Conservation (phyloP, 2,888 invertebrate species). For the Caenorhabditis virilis region DNA sequence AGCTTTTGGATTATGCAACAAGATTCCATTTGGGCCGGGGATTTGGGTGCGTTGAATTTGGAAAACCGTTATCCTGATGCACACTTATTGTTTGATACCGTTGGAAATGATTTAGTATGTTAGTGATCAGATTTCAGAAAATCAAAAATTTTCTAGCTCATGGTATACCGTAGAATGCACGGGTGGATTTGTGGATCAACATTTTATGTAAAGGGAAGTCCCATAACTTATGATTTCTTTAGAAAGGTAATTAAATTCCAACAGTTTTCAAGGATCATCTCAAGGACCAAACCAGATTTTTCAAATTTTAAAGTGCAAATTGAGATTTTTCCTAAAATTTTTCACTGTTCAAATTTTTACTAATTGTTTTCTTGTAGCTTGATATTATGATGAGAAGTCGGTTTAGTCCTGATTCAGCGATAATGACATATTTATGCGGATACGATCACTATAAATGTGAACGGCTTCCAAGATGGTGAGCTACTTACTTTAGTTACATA, state of each 20-base stretch:
- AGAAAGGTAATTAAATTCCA: too few relatives aligned
- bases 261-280: too few relatives aligned
- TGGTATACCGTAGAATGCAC: constrained; percentile 41
- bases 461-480: constrained; percentile 35
- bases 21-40: constrained; percentile 48
- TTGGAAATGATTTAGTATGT: constrained; percentile 49
- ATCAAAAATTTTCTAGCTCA: too few relatives aligned
- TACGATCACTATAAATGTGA: constrained; percentile 41
- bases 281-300: too few relatives aligned
- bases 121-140: too few relatives aligned
- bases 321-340: too few relatives aligned
- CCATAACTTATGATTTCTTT: constrained; percentile 42
- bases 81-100: constrained; percentile 43
- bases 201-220: constrained; percentile 42
- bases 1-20: constrained; percentile 55
- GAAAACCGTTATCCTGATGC: constrained; percentile 37
- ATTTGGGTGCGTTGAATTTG: constrained; percentile 41
- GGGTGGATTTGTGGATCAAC: constrained; percentile 57
- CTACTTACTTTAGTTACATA: not conserved
- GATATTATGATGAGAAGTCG: constrained; percentile 37
- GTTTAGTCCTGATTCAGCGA: constrained; percentile 49
- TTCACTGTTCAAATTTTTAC: too few relatives aligned
- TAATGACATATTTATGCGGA: constrained; percentile 55
- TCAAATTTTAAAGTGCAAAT: too few relatives aligned
- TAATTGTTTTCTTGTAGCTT: constrained; percentile 42